phyloP scores from a whole-genome alignment of 2,888 invertebrate species.

The Aspidapion aeneum region DNA sequence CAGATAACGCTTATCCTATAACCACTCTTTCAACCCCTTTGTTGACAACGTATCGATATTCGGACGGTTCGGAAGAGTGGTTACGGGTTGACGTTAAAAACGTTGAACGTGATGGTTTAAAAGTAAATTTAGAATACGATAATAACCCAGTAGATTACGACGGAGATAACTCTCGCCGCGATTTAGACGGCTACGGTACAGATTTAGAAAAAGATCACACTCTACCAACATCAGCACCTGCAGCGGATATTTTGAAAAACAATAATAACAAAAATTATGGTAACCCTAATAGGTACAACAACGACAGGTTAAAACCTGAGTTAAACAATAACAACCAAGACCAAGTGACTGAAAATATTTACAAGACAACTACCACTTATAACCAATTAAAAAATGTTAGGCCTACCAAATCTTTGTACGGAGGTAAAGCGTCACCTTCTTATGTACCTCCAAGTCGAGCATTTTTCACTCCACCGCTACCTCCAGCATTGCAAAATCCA shows the following conservation, averaged over 20 bases:
- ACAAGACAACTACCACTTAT: conserved; percentile 49
- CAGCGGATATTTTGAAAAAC: conserved; percentile 74
- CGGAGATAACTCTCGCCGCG: conserved; percentile 33
- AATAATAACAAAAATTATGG: conserved; percentile 73
- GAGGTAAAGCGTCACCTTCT: conserved; percentile 70
- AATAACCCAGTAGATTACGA: conserved; percentile 35
- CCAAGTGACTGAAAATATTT: conserved; percentile 42
- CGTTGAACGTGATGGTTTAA: conserved; percentile 27
- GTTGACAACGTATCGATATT: conserved; percentile 51
- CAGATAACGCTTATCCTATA: conserved; percentile 59
- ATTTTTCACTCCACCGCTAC: conserved; percentile 75
- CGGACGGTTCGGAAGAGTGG: conserved; percentile 42
- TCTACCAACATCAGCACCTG: conserved; percentile 70
- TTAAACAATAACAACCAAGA: conserved; percentile 35
- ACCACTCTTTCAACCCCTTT: conserved; percentile 63
- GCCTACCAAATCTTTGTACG: conserved; percentile 57
- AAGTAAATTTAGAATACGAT: conserved; percentile 29
- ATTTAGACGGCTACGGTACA: conserved; percentile 55
- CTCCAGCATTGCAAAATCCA: conserved; percentile 79
- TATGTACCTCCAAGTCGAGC: conserved; percentile 79
- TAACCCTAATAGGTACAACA: conserved; percentile 62
- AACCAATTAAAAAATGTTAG: conserved; percentile 58
- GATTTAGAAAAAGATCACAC: conserved; percentile 72
- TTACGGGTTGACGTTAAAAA: conserved; percentile 46
- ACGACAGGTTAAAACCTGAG: conserved; percentile 46